A percentile compares a stretch with the other conserved stretches of the same genome.
Evolutionary conservation across 2,888 invertebrate species (phyloP).

Genomic region (Acleris emargana): DNA sequence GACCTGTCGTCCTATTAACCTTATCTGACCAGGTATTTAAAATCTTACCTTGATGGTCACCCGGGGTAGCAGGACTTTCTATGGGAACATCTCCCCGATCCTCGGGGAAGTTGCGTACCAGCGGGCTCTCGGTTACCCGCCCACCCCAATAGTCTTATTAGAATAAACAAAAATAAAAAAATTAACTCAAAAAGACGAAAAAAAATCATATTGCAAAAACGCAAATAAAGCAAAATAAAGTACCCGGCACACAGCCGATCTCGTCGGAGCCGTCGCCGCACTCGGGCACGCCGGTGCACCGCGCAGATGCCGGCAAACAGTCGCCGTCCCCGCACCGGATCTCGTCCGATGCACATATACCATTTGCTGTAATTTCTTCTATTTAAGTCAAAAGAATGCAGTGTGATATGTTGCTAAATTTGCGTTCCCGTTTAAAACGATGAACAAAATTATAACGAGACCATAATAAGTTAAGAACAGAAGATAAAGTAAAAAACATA

Average conservation of each 20-base stretch:
- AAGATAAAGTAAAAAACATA: neutral
- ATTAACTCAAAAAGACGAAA: conserved; percentile 31
- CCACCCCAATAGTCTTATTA: no score
- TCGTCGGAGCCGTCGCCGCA: conserved; percentile 78
- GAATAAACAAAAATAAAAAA: conserved; percentile 31
- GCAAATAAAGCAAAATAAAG: conserved; percentile 38
- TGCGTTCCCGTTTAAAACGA: neutral
- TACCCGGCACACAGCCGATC: conserved; percentile 47
- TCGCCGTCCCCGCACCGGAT: conserved; percentile 80
- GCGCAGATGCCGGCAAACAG: conserved; percentile 71
- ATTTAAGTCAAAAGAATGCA: conserved; percentile 22
- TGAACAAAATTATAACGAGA: neutral
- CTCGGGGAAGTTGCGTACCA: no score
- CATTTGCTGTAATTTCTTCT: conserved; percentile 48
- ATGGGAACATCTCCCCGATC: neutral
- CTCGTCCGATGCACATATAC: conserved; percentile 52
- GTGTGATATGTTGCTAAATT: neutral
- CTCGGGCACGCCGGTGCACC: conserved; percentile 72
- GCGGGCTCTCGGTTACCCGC: no score
- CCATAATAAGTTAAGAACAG: neutral
- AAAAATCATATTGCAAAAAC: conserved; percentile 40
- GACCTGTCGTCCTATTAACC: no score
- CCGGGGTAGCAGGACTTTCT: neutral
- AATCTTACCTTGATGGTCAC: neutral
- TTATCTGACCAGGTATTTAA: neutral